Percentiles rank a stretch among this genome's conserved stretches.
phyloP scores from a whole-genome alignment of 2,888 invertebrate species.

The Tridacna gigas region DNA sequence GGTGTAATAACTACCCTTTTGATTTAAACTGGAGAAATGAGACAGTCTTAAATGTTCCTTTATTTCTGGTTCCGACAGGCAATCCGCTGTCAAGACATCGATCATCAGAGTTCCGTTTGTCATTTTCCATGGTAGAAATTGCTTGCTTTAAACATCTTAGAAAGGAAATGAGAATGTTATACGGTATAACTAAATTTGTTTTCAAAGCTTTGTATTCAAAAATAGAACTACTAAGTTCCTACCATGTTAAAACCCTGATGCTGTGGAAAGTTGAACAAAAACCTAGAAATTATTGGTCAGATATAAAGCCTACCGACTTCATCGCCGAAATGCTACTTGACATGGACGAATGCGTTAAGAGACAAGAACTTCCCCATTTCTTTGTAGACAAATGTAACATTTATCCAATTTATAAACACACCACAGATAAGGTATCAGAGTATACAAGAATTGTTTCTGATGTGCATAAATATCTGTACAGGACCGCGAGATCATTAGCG shows the following conservation, averaged over 20 bases:
- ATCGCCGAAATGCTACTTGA: conserved; percentile 6
- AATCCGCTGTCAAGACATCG: conserved; percentile 30
- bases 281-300: conserved; percentile 10
- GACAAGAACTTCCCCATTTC: neutral
- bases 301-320: conserved; percentile 7
- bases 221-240: conserved; percentile 41
- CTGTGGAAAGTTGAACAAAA: conserved; percentile 36
- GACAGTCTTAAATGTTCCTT: conserved; percentile 15
- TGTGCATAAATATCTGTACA: neutral
- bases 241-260: conserved; percentile 52
- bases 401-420: conserved; percentile 5
- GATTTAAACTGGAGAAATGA: conserved; percentile 18
- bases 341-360: neutral
- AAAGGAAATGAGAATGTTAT: conserved; percentile 31
- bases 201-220: conserved; percentile 34
- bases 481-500: neutral
- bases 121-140: conserved; percentile 50
- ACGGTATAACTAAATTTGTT: conserved; percentile 48
- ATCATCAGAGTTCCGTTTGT: conserved; percentile 37
- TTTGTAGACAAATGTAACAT: conserved; percentile 14
- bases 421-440: neutral
- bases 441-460: neutral
- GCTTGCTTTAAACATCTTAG: conserved; percentile 39
- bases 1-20: neutral
- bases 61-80: conserved; percentile 53